Conservation (phyloP, 2,113 vertebrate genomes). For the Miniopterus natalensis region DNA sequence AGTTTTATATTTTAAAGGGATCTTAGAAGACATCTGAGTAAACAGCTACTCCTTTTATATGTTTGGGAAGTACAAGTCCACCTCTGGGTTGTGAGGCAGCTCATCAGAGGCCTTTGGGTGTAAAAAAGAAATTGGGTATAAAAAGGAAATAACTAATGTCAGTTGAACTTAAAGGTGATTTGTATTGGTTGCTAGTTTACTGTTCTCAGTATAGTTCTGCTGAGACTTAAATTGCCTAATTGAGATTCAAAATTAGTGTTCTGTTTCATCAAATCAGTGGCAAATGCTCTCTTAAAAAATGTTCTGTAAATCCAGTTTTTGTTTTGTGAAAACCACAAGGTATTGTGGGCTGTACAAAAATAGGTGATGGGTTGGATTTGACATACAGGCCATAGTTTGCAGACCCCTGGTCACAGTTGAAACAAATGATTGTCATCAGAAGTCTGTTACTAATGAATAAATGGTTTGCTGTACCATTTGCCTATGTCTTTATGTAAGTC, state of each 20-base stretch:
- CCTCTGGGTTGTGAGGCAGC: background rate
- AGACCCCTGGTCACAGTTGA: background rate
- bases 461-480: background rate
- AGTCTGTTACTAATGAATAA: slow-evolving; percentile 3
- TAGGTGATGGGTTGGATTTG: background rate
- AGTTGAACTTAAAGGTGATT: slow-evolving; percentile 14
- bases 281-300: background rate
- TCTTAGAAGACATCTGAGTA: background rate
- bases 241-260: slow-evolving; percentile 12
- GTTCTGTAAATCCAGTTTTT: slow-evolving; percentile 21
- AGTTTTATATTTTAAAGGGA: slow-evolving; percentile 24
- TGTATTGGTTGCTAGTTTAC: background rate
- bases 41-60: background rate
- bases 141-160: background rate
- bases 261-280: background rate
- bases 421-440: background rate
- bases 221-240: background rate
- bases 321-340: background rate
- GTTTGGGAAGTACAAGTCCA: background rate
- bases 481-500: background rate
- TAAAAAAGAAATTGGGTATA: background rate
- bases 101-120: background rate
- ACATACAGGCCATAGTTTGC: background rate
- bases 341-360: background rate
- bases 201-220: background rate